Conservation (phyloP, 2,888 invertebrate genomes). For the Eupithecia centaureata region DNA sequence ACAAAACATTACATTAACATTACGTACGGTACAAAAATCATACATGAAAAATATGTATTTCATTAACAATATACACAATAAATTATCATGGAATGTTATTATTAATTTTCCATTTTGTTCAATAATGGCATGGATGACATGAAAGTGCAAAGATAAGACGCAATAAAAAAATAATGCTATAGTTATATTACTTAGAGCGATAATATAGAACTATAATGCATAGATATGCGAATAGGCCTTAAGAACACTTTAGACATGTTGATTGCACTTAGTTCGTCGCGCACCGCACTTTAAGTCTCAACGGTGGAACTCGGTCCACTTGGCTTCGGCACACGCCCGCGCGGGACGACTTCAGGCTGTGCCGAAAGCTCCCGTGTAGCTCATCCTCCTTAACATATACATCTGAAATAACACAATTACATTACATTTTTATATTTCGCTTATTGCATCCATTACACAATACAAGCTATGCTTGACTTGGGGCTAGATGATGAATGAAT, state of each 20-base stretch:
- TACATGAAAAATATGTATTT: conserved; percentile 81
- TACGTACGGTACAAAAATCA: conserved; percentile 67
- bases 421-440: too few relatives aligned
- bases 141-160: conserved; percentile 57
- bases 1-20: conserved; percentile 71
- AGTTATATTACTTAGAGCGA: conserved; percentile 44
- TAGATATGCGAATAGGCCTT: conserved; percentile 59
- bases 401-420: conserved; percentile 3
- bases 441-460: too few relatives aligned
- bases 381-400: neutral
- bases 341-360: neutral
- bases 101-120: conserved; percentile 68
- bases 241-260: conserved; percentile 49
- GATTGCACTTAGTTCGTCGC: conserved; percentile 36
- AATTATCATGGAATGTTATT: conserved; percentile 83
- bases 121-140: conserved; percentile 45
- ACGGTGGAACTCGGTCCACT: conserved; percentile 28
- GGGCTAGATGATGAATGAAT: too few relatives aligned
- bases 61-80: conserved; percentile 81
- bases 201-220: conserved; percentile 41
- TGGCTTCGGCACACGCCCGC: neutral
- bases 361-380: neutral
- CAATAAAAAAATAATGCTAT: conserved; percentile 73
- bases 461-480: too few relatives aligned
- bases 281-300: conserved; percentile 36